These are phyloP conservation scores for Lasioglossum leucozonium DNA, from an alignment of 2,888 invertebrate species.

Conservation along the genomic window DNA sequence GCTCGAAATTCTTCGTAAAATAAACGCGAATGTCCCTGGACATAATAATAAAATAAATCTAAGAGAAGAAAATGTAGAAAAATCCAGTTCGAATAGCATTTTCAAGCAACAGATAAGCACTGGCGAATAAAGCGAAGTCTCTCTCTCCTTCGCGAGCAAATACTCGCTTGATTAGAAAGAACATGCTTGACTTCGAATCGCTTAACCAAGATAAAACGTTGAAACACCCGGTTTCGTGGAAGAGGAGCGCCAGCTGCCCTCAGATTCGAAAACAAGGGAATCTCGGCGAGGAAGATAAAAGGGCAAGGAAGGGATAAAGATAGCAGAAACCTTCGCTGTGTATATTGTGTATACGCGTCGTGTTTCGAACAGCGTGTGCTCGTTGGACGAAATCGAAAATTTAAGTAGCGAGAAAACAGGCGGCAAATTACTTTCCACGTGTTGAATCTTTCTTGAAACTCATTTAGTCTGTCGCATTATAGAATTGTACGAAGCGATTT, in stretches of 20 bases:
- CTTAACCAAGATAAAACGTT: neutral
- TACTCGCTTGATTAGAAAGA: neutral
- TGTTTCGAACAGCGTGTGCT: neutral
- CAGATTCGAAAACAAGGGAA: conserved; percentile 4
- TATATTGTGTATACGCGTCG: neutral
- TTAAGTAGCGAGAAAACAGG: neutral
- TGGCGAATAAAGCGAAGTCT: neutral
- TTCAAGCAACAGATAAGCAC: neutral
- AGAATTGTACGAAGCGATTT: neutral
- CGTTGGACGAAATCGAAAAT: neutral
- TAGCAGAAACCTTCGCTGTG: neutral
- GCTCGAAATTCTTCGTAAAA: neutral
- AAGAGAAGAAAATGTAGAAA: neutral
- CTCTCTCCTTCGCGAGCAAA: neutral
- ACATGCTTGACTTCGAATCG: neutral
- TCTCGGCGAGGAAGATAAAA: neutral
- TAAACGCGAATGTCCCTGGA: neutral
- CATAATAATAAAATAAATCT: neutral
- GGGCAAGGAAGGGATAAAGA: neutral
- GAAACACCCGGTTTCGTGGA: neutral
- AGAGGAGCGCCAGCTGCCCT: neutral
- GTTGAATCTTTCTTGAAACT: neutral
- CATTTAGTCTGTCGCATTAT: neutral
- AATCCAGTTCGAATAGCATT: neutral
- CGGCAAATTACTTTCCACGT: neutral